Evolutionary conservation across 2,797 vertebrate genomes (phyloP).

Genomic region (Phalanger gymnotis): DNA sequence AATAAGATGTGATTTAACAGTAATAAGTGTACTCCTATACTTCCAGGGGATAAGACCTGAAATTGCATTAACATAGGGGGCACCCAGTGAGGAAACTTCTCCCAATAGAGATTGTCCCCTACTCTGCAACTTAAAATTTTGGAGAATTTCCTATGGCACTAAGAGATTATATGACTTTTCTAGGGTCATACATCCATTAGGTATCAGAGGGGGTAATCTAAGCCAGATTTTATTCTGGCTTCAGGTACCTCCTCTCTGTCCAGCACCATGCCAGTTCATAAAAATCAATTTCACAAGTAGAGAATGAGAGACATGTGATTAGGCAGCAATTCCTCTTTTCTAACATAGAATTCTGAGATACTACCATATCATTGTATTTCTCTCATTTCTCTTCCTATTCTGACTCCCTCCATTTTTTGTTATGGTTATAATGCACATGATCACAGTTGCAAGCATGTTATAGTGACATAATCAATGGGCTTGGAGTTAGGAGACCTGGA

Average conservation of each 20-base stretch:
- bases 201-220: neutral
- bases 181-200: neutral
- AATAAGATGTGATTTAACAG: neutral
- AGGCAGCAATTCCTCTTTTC: neutral
- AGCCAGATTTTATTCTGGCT: neutral
- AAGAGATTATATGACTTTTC: neutral
- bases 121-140: neutral
- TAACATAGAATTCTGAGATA: neutral
- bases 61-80: neutral
- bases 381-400: neutral
- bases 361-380: neutral
- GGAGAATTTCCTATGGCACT: neutral
- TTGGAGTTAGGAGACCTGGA: neutral
- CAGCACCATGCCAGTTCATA: neutral
- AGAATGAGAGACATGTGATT: neutral
- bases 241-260: neutral
- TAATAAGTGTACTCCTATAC: neutral
- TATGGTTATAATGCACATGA: neutral
- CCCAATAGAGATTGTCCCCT: neutral
- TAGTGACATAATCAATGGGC: neutral
- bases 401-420: neutral
- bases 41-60: neutral
- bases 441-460: neutral
- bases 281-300: neutral
- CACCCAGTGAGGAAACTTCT: neutral